These are phyloP conservation scores for Drosophila cracens DNA, from an alignment of 2,888 invertebrate species.

Conservation along the genomic window DNA sequence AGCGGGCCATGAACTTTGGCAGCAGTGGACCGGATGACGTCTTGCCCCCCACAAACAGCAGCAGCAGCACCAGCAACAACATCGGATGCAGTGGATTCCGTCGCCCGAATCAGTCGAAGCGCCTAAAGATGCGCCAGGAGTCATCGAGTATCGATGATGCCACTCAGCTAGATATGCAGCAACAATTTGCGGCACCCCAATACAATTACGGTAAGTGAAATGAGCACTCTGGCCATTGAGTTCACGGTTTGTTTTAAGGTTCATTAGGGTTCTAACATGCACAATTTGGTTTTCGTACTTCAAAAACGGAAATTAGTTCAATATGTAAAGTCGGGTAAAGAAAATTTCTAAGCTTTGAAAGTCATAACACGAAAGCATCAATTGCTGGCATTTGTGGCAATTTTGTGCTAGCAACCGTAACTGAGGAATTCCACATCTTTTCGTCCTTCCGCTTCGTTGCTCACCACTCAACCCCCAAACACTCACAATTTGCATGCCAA, in stretches of 20 bases:
- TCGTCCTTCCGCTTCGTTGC: neutral
- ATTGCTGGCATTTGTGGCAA: slow-evolving; percentile 16
- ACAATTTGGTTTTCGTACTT: neutral
- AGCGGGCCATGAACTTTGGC: slow-evolving; percentile 78
- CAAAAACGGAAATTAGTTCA: neutral
- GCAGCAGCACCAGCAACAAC: slow-evolving; percentile 16
- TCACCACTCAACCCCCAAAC: slow-evolving; percentile 3
- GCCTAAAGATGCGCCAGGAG: slow-evolving; percentile 41
- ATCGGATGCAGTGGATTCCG: slow-evolving; percentile 18
- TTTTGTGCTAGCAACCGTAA: slow-evolving; percentile 5
- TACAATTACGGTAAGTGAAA: slow-evolving; percentile 59
- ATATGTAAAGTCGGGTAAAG: neutral
- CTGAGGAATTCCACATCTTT: slow-evolving; percentile 5
- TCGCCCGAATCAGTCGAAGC: slow-evolving; percentile 32
- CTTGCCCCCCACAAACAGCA: slow-evolving; percentile 6
- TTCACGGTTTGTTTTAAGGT: neutral
- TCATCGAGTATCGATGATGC: slow-evolving; percentile 16
- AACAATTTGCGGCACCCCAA: slow-evolving; percentile 50
- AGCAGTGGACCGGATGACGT: slow-evolving; percentile 61
- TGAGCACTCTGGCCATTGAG: neutral
- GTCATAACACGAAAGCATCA: slow-evolving; percentile 12
- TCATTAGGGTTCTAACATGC: neutral
- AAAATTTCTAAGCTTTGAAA: neutral
- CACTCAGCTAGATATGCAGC: slow-evolving; percentile 53
- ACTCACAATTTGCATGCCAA: slow-evolving; percentile 53